Conservation (phyloP, 2,113 vertebrate genomes). For the Platichthys stellatus region DNA sequence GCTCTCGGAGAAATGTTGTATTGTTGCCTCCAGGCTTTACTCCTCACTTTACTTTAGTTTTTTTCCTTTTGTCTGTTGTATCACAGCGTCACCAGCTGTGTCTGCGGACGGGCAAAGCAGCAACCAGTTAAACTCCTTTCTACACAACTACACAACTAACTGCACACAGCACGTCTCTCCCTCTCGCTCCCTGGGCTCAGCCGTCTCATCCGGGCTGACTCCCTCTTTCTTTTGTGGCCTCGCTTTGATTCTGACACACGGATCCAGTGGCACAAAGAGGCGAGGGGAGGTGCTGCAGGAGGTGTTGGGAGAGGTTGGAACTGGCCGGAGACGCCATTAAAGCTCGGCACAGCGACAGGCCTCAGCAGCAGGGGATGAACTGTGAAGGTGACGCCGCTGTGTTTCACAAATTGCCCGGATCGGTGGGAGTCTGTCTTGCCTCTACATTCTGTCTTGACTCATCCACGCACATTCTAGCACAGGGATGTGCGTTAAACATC, state of each 20-base stretch:
- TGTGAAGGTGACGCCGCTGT: constrained; percentile 12
- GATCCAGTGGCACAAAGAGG: constrained; percentile 1
- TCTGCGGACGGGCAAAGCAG: constrained; percentile 1
- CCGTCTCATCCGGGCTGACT: constrained; percentile 31
- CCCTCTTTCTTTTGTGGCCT: not conserved
- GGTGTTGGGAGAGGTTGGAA: constrained; percentile 1
- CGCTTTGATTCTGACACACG: constrained; percentile 44
- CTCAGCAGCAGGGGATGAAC: constrained; percentile 11
- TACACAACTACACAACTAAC: constrained; percentile 28
- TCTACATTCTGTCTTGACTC: constrained; percentile 5
- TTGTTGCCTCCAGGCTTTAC: constrained; percentile 40
- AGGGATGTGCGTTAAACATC: not conserved
- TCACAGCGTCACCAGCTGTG: constrained; percentile 67
- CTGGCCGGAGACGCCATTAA: constrained; percentile 9
- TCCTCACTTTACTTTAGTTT: not conserved
- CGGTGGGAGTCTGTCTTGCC: constrained; percentile 21
- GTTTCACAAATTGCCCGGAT: constrained; percentile 33
- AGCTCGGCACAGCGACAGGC: not conserved
- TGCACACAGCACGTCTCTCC: not conserved
- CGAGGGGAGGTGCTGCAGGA: constrained; percentile 1
- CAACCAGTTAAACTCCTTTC: constrained; percentile 42
- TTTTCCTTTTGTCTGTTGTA: constrained; percentile 45
- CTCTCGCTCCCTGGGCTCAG: constrained; percentile 8
- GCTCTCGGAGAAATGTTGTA: constrained; percentile 12
- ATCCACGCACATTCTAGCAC: constrained; percentile 6